phyloP scores from a whole-genome alignment of 1,140 invertebrate species.

The Solenopsis fugax region DNA sequence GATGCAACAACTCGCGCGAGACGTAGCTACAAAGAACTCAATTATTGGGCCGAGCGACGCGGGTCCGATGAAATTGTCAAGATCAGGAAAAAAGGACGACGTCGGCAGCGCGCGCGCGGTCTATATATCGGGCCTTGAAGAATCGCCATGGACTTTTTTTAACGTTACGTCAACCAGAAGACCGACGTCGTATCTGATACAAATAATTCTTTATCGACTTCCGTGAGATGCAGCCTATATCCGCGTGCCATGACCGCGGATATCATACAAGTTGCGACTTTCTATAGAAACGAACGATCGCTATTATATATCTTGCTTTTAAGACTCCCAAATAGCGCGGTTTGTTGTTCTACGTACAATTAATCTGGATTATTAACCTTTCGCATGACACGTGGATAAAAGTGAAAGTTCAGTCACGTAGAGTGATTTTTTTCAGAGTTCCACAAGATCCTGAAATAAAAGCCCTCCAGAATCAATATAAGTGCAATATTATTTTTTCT shows the following conservation, averaged over 20 bases:
- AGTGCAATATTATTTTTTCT: too few species aligned
- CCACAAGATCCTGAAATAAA: too few species aligned
- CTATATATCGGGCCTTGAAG: constrained; percentile 64
- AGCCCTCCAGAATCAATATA: too few species aligned
- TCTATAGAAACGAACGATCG: constrained; percentile 10
- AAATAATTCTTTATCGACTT: constrained; percentile 66
- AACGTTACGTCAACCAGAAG: constrained; percentile 60
- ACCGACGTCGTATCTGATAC: constrained; percentile 64
- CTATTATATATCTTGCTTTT: not conserved
- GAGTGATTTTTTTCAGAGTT: too few species aligned
- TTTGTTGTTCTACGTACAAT: not conserved
- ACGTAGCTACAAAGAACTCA: constrained; percentile 71
- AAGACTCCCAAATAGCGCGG: not conserved
- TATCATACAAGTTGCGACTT: not conserved
- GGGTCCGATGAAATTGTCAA: constrained; percentile 67
- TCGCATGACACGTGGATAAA: too few species aligned
- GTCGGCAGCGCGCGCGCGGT: constrained; percentile 38
- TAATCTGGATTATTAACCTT: not conserved
- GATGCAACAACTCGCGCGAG: constrained; percentile 69
- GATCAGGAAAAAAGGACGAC: constrained; percentile 66
- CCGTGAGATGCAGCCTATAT: constrained; percentile 56
- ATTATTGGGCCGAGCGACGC: constrained; percentile 67
- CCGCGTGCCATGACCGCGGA: constrained; percentile 32
- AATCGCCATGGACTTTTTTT: constrained; percentile 65
- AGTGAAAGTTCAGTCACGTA: too few species aligned